Conservation (phyloP, 2,113 vertebrate species). For the Turnix velox region DNA sequence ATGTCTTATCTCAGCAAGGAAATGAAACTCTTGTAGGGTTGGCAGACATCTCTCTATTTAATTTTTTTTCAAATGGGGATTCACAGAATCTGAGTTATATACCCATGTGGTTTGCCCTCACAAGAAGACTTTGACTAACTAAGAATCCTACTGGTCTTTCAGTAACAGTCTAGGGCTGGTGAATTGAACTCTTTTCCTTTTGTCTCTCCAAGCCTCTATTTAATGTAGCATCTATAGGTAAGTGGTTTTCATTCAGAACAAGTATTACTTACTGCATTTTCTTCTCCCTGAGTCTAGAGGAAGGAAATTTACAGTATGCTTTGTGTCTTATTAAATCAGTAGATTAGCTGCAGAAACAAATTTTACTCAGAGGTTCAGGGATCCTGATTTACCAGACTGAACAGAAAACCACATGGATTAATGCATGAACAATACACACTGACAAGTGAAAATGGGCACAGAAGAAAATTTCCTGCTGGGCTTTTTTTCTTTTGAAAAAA, state of each 20-base stretch:
- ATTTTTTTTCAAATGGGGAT: neutral
- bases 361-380: neutral
- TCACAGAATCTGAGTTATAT: neutral
- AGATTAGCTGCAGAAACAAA: neutral
- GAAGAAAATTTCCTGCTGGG: neutral
- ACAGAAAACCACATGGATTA: neutral
- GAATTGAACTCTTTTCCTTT: neutral
- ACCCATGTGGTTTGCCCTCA: neutral
- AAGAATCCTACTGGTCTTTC: neutral
- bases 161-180: neutral
- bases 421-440: neutral
- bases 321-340: neutral
- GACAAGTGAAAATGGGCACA: neutral
- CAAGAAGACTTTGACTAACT: neutral
- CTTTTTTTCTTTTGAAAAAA: too few species aligned
- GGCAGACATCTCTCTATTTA: neutral
- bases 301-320: neutral
- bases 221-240: neutral
- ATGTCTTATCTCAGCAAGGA: neutral
- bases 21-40: neutral
- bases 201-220: neutral
- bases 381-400: neutral
- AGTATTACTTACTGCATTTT: neutral
- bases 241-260: neutral
- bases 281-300: neutral